Percentiles rank a stretch among this genome's conserved stretches.
These are phyloP conservation scores for Dexiosoma caninum DNA, from an alignment of 2,888 invertebrate species.

Conservation along the genomic window DNA sequence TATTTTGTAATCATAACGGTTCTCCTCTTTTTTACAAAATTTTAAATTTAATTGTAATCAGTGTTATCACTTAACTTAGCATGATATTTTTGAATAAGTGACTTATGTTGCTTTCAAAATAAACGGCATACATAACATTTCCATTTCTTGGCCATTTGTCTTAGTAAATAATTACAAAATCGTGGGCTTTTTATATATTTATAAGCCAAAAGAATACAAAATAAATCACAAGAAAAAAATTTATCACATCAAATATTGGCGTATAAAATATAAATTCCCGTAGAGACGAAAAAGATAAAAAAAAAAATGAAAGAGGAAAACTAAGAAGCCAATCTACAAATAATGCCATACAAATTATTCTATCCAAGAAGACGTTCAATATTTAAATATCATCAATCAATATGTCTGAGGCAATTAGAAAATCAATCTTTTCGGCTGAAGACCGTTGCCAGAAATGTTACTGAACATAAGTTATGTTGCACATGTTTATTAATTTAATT, in stretches of 20 bases:
- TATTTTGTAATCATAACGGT: no score
- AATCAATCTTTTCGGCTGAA: constrained; percentile 36
- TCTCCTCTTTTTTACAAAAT: no score
- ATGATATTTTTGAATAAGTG: no score
- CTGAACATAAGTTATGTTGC: constrained; percentile 33
- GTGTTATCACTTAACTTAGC: no score
- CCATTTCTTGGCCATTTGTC: not conserved
- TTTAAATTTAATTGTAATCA: no score
- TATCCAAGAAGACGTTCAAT: not conserved
- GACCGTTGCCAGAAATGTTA: constrained; percentile 1
- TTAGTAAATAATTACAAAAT: not conserved
- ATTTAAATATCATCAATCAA: constrained; percentile 47
- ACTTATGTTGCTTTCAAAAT: no score
- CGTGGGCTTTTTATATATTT: not conserved
- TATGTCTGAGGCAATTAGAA: constrained; percentile 46
- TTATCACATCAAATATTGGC: not conserved
- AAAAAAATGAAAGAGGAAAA: not conserved
- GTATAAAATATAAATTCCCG: not conserved
- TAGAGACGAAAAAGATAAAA: no score
- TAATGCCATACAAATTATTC: not conserved
- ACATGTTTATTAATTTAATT: constrained; percentile 49
- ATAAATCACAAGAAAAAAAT: constrained; percentile 9
- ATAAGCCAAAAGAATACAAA: constrained; percentile 10
- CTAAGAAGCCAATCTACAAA: constrained; percentile 4
- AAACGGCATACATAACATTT: no score